Base-by-base conservation (phyloP, 2,888 invertebrate species). In the Mythimna lalbum region DNA sequence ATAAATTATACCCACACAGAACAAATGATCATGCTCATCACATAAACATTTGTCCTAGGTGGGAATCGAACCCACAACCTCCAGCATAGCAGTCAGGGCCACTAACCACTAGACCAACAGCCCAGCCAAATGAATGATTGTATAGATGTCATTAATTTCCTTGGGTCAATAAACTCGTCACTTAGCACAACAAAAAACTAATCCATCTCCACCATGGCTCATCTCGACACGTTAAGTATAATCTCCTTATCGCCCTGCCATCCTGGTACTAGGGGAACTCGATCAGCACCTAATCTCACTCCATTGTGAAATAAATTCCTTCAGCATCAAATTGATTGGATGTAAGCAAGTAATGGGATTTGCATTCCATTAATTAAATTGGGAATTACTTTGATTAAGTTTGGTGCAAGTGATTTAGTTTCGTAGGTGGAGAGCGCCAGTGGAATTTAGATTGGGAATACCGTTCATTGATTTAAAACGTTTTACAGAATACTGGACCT, bases 201-300 rank as follows among this genome's bases (percentile, higher is more conserved):
- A 76, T 81, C 82, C 87, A 87, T 90, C 89, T 81, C 80, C 33
- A 75, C 83, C 81, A 92, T 92, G 88, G 92, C 89, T 92, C 90
- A 90, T 91, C 86, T 89, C 86, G 87, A 89, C 90, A 88, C 90
- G 86, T 88, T 84, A 80, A 78, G 78, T 84, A 80, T 90, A 92
- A 92, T 92, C 89, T 88, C 85, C 85, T 87, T 87, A 90, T 89
- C 89, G 84, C 71, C 77, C 78, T 69, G 65, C 39, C 53, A 59
- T 63, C 49, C 75, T 56, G 12, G 49, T 81, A 86, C 78, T 66
- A 62, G 55, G 72, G 78, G 69, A 76, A 63, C 74, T 78, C 53
- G 66, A 53, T 61, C 52, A 55, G 53, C 19, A 31, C 39, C 56
- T 50, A 17, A 53, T 73, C 50, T 59, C 19, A 50, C 64, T 52